Evolutionary conservation across 2,888 invertebrate species (phyloP).

Genomic region (Tryphoninae sp.): DNA sequence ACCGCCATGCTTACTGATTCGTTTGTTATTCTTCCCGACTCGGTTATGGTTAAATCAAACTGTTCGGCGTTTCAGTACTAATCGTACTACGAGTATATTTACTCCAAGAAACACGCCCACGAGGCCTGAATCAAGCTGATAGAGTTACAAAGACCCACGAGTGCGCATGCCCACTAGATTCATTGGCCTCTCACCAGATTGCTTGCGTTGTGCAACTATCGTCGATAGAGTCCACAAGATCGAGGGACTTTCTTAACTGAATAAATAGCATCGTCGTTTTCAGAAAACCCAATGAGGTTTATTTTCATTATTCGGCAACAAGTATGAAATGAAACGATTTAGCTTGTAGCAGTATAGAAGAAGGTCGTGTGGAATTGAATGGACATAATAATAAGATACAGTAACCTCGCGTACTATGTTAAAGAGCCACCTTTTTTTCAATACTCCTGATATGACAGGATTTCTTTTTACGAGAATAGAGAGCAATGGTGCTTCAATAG

Average conservation of each 20-base stretch:
- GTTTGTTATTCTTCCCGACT: conserved; percentile 11
- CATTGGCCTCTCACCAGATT: conserved; percentile 34
- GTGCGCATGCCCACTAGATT: conserved; percentile 55
- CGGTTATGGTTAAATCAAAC: neutral
- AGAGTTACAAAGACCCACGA: neutral
- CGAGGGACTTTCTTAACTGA: conserved; percentile 56
- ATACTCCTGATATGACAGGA: neutral
- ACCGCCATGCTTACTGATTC: neutral
- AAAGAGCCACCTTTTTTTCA: neutral
- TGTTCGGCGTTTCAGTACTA: conserved; percentile 7
- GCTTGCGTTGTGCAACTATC: conserved; percentile 58
- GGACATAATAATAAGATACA: neutral
- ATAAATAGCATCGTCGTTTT: conserved; percentile 37
- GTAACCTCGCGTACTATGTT: neutral
- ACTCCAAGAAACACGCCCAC: conserved; percentile 40
- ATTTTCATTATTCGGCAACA: conserved; percentile 26
- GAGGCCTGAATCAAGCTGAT: conserved; percentile 20
- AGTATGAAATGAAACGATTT: conserved; percentile 25
- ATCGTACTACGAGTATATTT: conserved; percentile 10
- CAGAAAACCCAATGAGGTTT: conserved; percentile 17
- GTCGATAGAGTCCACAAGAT: conserved; percentile 60
- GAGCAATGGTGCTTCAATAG: neutral
- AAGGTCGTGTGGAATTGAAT: conserved; percentile 23
- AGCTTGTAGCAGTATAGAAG: conserved; percentile 7
- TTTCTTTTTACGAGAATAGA: neutral